Evolutionary conservation across 2,888 invertebrate genomes (phyloP), one percentile per base, ranked within the genome.

Genomic region (Perdita meconis): DNA sequence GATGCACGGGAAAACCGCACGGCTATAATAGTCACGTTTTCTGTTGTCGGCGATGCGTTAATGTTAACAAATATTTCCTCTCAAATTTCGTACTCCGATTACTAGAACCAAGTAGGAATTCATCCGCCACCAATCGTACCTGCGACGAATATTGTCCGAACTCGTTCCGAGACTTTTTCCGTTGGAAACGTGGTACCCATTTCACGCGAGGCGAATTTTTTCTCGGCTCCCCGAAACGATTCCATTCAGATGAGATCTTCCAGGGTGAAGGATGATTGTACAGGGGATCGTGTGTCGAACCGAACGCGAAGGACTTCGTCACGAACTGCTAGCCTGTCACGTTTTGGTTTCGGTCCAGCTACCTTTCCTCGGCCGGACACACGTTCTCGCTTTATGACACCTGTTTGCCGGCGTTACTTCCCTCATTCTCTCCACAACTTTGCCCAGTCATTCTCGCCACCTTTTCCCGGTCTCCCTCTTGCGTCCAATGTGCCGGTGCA

Each of bases 361-460:
- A 70, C 74, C 72, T 59, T 68, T 81, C 76, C 79, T 73, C 76
- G 66, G 53, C 56, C 44, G 79, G 79, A 82, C 82, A 87, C 87
- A 88, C 89, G 87, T 88, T 81, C 83, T 81, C 78, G 80, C 77
- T 88, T 89, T 89, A 89, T 86, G 89, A 89, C 90, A 89, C 88
- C 89, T 89, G 90, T 89, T 89, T 89, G 86, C 87, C 81, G 75
- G 69, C 81, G 76, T 80, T 66, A 74, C 81, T 70, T 60, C 50
- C 53, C 68, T 65, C 61, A 26, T 68, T 64, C 74, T 63, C 50
- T 30, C 19, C 10, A 34, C 26, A 44, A 34, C 56, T 38, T 57
- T 16, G 24, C 47, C 42, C 60, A 42, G 16, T 36, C 44, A n/a
- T 50, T 42, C 59, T 47, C 55, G 40, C n/a, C 50, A 24, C 47